Conservation (phyloP, 2,888 invertebrate genomes). For the Blastobasis lacticolella region DNA sequence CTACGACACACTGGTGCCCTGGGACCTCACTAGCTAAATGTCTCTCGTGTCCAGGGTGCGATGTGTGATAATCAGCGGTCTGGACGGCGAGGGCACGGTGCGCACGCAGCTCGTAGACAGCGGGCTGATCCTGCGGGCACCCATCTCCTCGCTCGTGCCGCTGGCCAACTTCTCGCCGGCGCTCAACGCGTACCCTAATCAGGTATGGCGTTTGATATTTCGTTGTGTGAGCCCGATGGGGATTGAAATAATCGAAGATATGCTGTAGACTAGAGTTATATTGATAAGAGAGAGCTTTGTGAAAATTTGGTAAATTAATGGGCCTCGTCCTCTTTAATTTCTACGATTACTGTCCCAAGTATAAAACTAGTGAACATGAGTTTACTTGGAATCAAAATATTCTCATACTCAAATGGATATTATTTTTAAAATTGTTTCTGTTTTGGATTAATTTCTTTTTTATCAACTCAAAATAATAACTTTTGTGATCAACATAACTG, state of each 20-base stretch:
- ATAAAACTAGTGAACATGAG: background rate
- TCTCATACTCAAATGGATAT: too few relatives aligned
- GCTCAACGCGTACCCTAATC: constrained; percentile 70
- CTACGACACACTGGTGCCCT: too few relatives aligned
- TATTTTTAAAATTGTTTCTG: too few relatives aligned
- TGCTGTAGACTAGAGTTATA: too few relatives aligned
- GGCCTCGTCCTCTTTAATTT: background rate
- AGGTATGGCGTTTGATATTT: constrained; percentile 43
- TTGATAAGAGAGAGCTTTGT: background rate
- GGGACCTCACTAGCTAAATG: too few relatives aligned
- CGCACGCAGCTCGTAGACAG: constrained; percentile 64
- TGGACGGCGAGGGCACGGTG: constrained; percentile 64
- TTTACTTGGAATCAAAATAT: background rate
- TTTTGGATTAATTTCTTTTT: too few relatives aligned
- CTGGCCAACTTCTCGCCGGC: constrained; percentile 67
- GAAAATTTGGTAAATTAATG: background rate
- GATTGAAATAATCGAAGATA: too few relatives aligned
- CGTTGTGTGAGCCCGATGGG: too few relatives aligned
- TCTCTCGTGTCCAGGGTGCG: constrained; percentile 43
- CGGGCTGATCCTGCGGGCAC: constrained; percentile 60
- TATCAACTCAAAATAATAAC: too few relatives aligned
- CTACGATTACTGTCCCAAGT: background rate
- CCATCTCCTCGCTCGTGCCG: constrained; percentile 61
- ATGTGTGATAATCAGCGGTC: constrained; percentile 57
- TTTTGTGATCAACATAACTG: too few relatives aligned